Conservation (phyloP, 1,140 invertebrate species). For the Pseudomyrmex pallidus region DNA sequence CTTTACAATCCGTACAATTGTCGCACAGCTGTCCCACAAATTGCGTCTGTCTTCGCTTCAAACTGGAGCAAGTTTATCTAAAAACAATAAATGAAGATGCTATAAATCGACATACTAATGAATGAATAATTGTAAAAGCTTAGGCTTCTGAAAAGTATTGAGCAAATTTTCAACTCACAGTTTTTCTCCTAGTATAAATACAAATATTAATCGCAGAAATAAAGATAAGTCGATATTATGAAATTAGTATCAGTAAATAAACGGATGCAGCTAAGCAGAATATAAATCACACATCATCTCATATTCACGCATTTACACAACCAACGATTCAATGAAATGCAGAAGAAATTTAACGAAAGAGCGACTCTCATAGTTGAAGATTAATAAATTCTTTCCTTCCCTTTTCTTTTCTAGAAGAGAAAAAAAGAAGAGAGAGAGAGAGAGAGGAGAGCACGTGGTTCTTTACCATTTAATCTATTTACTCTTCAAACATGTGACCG, state of each 20-base stretch:
- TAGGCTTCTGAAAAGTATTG: not conserved
- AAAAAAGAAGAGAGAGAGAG: too few species aligned
- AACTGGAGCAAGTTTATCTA: not conserved
- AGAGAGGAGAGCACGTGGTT: not conserved
- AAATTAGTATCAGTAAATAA: not conserved
- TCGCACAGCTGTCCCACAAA: not conserved
- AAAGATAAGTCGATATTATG: not conserved
- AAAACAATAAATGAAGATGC: not conserved
- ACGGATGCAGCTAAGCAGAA: constrained; percentile 8
- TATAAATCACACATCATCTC: constrained; percentile 1
- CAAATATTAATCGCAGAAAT: constrained; percentile 2
- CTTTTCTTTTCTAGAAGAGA: too few species aligned
- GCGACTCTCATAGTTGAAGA: not conserved
- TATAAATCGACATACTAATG: not conserved
- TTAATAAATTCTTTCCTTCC: constrained; percentile 3
- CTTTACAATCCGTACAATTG: not conserved
- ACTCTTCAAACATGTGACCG: constrained; percentile 9
- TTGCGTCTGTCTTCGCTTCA: not conserved
- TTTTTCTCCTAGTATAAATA: not conserved
- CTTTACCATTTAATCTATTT: constrained; percentile 25
- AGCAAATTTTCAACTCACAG: not conserved
- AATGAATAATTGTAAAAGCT: not conserved
- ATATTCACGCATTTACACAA: not conserved
- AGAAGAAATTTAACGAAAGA: not conserved
- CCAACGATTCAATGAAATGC: not conserved